These are phyloP conservation scores for Porites lobata DNA, from an alignment of 92 coral and sea anemone genomes.

Conservation along the genomic window DNA sequence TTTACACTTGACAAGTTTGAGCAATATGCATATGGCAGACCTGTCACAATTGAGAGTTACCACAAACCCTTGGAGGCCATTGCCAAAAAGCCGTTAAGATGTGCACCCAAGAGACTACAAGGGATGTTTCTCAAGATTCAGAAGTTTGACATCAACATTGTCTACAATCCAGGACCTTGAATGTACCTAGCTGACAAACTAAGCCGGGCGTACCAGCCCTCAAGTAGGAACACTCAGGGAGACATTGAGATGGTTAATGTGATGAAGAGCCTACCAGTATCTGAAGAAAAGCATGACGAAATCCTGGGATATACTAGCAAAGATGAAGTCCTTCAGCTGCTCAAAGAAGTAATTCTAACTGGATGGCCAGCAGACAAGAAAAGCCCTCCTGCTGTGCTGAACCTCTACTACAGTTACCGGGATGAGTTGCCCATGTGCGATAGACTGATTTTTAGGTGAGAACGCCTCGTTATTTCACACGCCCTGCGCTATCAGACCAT, in stretches of 20 bases:
- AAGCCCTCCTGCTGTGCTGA: constrained; percentile 21
- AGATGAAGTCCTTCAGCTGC: constrained; percentile 55
- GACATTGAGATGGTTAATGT: not conserved
- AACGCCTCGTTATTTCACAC: not conserved
- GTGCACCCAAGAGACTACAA: constrained; percentile 51
- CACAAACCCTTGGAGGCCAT: not conserved
- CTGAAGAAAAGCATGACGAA: constrained; percentile 11
- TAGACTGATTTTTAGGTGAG: constrained; percentile 43
- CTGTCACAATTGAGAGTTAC: not conserved
- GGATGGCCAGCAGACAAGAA: constrained; percentile 66
- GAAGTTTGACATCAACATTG: constrained; percentile 33
- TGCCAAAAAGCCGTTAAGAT: constrained; percentile 55
- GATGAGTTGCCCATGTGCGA: constrained; percentile 62
- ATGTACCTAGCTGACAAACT: constrained; percentile 3
- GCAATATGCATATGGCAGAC: not conserved
- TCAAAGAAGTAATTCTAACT: constrained; percentile 49
- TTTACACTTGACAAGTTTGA: constrained; percentile 51
- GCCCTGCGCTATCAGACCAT: not conserved
- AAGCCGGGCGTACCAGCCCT: not conserved
- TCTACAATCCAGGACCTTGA: constrained; percentile 47
- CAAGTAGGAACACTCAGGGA: not conserved
- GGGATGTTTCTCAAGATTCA: constrained; percentile 65
- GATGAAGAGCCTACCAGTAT: too few species aligned
- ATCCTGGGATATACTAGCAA: constrained; percentile 25
- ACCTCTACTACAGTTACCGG: constrained; percentile 55